These are phyloP conservation scores for Nebria brevicollis DNA, from an alignment of 2,888 invertebrate species.

Conservation along the genomic window DNA sequence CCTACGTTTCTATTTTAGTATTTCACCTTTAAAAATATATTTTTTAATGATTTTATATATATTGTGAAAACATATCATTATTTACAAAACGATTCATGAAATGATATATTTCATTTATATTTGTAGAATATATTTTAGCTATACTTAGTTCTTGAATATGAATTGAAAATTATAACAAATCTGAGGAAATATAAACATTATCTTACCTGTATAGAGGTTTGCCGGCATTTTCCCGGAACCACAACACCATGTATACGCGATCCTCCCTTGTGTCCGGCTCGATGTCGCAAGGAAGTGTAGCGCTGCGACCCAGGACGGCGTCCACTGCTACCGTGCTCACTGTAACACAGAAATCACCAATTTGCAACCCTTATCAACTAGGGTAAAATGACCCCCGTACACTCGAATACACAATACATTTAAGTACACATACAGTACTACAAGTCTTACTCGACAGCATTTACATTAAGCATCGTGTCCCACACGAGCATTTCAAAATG, in stretches of 20 bases:
- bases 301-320: slow-evolving; percentile 85
- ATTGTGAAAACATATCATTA: no score
- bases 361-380: slow-evolving; percentile 21
- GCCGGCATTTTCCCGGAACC: slow-evolving; percentile 87
- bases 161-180: neutral
- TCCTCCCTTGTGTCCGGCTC: slow-evolving; percentile 85
- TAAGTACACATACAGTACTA: neutral
- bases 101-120: no score
- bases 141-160: no score
- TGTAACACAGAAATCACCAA: slow-evolving; percentile 60
- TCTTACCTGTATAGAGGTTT: slow-evolving; percentile 91
- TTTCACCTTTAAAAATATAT: no score
- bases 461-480: slow-evolving; percentile 20
- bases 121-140: no score
- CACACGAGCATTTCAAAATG: slow-evolving; percentile 22
- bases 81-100: no score
- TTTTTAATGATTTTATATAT: no score
- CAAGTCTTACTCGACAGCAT: neutral
- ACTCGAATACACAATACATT: neutral
- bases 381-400: neutral
- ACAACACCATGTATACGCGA: slow-evolving; percentile 90
- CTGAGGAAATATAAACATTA: neutral
- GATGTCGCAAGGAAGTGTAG: slow-evolving; percentile 89
- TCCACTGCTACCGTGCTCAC: slow-evolving; percentile 79
- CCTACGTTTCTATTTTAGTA: no score